Conservation (phyloP, 2,888 invertebrate genomes). For the Melangyna quadrimaculata region DNA sequence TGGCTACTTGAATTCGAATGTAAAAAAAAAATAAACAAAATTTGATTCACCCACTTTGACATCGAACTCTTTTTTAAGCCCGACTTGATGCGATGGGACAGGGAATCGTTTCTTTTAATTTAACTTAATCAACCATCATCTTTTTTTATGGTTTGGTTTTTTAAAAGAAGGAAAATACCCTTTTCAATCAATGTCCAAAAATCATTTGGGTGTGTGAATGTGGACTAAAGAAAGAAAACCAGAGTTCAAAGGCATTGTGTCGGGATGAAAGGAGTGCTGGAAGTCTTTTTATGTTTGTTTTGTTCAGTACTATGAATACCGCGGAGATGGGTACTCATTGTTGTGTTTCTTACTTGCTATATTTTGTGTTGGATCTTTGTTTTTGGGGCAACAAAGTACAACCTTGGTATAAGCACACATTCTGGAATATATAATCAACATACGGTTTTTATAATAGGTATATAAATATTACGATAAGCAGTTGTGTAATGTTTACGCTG, state of each 20-base stretch:
- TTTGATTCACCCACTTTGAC: constrained; percentile 30
- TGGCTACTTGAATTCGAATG: constrained; percentile 27
- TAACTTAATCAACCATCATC: constrained; percentile 60
- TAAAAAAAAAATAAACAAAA: neutral
- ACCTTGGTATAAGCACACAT: neutral
- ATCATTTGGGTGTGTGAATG: constrained; percentile 50
- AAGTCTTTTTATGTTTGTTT: neutral
- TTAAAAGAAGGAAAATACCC: constrained; percentile 31
- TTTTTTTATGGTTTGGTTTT: neutral
- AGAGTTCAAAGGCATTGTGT: constrained; percentile 42
- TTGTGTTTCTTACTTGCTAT: neutral
- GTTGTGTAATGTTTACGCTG: too few relatives aligned
- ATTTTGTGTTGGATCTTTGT: neutral
- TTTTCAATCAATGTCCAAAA: constrained; percentile 67
- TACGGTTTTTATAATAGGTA: too few relatives aligned
- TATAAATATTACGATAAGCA: neutral
- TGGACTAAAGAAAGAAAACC: constrained; percentile 8
- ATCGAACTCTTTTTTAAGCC: constrained; percentile 21
- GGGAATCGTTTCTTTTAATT: constrained; percentile 37
- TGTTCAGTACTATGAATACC: neutral
- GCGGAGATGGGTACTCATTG: constrained; percentile 3
- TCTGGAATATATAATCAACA: neutral
- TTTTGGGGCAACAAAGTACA: neutral
- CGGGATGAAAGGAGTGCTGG: constrained; percentile 37
- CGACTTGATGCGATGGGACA: constrained; percentile 38